Evolutionary conservation across 53 echinoderm and acorn worm species (phyloP).

Genomic region (Arbacia lixula): DNA sequence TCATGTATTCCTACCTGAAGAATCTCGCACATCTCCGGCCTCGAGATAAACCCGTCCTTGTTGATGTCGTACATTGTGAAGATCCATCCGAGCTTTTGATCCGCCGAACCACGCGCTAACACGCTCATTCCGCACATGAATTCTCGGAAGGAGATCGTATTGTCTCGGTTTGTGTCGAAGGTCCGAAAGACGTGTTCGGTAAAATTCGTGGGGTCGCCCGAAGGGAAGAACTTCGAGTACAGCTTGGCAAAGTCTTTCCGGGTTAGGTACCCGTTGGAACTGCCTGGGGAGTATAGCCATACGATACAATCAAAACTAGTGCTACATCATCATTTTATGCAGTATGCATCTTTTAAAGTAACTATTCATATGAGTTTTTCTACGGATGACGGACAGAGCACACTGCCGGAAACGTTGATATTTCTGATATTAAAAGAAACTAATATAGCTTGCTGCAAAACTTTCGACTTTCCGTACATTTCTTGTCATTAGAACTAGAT

Average conservation of each 20-base stretch:
- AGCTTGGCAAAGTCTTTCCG: conserved; percentile 86
- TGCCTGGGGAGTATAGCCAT: too few relatives aligned
- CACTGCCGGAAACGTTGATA: too few relatives aligned
- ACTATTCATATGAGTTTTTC: too few relatives aligned
- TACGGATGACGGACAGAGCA: too few relatives aligned
- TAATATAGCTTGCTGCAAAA: too few relatives aligned
- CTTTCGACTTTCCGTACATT: too few relatives aligned
- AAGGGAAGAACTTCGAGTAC: conserved; percentile 91
- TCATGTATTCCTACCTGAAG: conserved; percentile 65
- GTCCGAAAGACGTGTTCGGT: conserved; percentile 96
- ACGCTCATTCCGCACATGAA: conserved; percentile 95
- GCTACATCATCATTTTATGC: too few relatives aligned
- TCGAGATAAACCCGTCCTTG: conserved; percentile 92
- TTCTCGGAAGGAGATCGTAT: conserved; percentile 94
- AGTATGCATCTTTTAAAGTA: too few relatives aligned
- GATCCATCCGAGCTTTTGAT: conserved; percentile 93
- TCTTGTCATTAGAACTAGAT: too few relatives aligned
- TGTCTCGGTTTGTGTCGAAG: conserved; percentile 91
- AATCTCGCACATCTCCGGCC: conserved; percentile 94
- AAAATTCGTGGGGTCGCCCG: conserved; percentile 95
- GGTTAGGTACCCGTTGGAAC: conserved; percentile 89
- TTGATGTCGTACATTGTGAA: conserved; percentile 98
- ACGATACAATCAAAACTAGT: too few relatives aligned
- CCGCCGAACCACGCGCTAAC: conserved; percentile 86
- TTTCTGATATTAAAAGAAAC: too few relatives aligned